These are phyloP conservation scores for Paramuricea clavata DNA, from an alignment of 92 coral and sea anemone genomes.

Conservation along the genomic window DNA sequence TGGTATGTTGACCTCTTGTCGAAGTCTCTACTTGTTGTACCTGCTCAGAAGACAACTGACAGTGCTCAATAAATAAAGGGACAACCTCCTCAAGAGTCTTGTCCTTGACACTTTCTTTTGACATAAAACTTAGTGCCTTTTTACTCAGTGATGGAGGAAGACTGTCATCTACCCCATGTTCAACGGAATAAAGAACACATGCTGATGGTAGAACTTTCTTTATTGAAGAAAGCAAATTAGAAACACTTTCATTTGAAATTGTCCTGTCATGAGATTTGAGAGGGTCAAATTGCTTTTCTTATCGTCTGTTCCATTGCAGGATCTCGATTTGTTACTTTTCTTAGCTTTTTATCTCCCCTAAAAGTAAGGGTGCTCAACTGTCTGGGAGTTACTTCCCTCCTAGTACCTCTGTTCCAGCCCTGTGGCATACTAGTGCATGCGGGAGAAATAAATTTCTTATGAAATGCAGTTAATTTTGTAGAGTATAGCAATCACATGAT, in stretches of 20 bases:
- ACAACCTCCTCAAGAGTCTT: conserved; percentile 9
- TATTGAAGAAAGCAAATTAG: conserved; percentile 38
- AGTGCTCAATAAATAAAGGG: conserved; percentile 19
- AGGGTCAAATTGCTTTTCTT: too few relatives aligned
- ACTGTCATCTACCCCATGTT: neutral
- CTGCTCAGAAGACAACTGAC: conserved; percentile 24
- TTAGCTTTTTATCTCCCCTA: too few relatives aligned
- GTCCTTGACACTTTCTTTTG: neutral
- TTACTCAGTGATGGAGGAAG: neutral
- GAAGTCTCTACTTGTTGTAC: conserved; percentile 13
- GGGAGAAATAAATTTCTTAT: conserved; percentile 23
- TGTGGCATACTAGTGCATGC: conserved; percentile 53
- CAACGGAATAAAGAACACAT: conserved; percentile 38
- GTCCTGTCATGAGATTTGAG: conserved; percentile 55
- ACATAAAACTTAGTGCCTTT: neutral
- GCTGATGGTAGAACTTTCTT: conserved; percentile 50
- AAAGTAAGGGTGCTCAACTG: neutral
- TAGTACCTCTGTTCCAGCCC: conserved; percentile 18
- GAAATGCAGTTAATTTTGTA: conserved; percentile 16
- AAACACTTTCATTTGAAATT: conserved; percentile 70
- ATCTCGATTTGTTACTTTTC: too few relatives aligned
- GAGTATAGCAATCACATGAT: conserved; percentile 28
- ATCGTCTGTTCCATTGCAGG: too few relatives aligned
- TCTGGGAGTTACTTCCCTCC: neutral
- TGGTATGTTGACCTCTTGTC: conserved; percentile 40